These are phyloP conservation scores for Hippopotamyrus pictus DNA, from an alignment of 2,797 vertebrate genomes.

Conservation along the genomic window DNA sequence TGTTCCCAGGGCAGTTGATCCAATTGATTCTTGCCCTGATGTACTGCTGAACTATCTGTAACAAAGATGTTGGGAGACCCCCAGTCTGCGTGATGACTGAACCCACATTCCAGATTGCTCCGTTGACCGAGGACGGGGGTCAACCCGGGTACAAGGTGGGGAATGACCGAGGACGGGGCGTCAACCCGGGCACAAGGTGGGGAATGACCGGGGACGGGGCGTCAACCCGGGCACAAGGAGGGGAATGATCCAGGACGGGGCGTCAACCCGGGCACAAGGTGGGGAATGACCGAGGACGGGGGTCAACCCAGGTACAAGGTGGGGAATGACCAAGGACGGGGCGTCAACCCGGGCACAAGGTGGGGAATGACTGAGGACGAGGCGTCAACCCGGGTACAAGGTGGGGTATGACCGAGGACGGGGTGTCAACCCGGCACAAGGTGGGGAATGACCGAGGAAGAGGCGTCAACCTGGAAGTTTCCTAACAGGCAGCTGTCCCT, in stretches of 20 bases:
- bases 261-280: not conserved
- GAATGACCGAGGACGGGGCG: not conserved
- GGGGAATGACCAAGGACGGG: not conserved
- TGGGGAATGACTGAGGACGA: not conserved
- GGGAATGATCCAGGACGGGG: not conserved
- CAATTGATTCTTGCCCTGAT: not conserved
- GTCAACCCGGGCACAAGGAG: fast-evolving
- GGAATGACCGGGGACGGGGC: not conserved
- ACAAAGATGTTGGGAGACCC: not conserved
- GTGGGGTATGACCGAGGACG: not conserved
- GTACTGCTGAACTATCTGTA: not conserved
- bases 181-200: not conserved
- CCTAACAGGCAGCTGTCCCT: not conserved
- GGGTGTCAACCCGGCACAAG: not conserved
- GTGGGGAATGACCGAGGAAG: not conserved
- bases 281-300: not conserved
- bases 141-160: not conserved
- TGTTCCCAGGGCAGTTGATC: not conserved
- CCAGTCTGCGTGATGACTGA: not conserved
- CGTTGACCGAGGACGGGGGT: not conserved
- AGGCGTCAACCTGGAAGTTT: not conserved
- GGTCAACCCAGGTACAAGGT: not conserved
- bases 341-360: not conserved
- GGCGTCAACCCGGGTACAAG: not conserved
- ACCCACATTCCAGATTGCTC: not conserved